These are phyloP conservation scores for Eupithecia tripunctaria DNA, from an alignment of 2,888 invertebrate species.

Conservation along the genomic window DNA sequence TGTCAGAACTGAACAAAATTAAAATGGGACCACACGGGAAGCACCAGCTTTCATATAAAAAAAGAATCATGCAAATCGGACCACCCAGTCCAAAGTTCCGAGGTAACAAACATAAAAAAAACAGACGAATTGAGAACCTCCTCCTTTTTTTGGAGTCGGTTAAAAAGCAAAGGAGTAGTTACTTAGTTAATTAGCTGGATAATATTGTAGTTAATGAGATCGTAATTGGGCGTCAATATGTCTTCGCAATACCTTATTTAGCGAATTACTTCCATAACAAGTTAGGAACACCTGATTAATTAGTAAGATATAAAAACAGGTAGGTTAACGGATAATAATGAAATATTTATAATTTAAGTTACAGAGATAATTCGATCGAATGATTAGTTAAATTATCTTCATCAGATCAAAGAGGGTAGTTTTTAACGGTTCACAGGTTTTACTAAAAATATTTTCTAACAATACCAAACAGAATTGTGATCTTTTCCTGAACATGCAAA, in stretches of 20 bases:
- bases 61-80: no score
- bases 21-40: no score
- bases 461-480: neutral
- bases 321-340: neutral
- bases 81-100: no score
- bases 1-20: no score
- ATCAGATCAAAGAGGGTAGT: neutral
- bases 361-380: neutral
- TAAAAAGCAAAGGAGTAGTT: neutral
- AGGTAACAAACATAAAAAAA: no score
- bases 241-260: neutral
- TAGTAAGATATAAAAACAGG: neutral
- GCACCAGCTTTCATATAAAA: no score
- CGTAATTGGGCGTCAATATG: neutral
- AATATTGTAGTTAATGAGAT: neutral
- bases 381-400: neutral
- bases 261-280: neutral
- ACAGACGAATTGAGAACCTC: no score
- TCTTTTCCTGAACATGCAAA: constrained; percentile 25
- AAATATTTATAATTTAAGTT: neutral
- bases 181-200: neutral
- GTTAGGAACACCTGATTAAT: neutral
- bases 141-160: no score
- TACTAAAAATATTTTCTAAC: neutral
- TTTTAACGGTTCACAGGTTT: neutral